Base-by-base conservation (phyloP, 2,797 vertebrate species). In the Furcifer pardalis region DNA sequence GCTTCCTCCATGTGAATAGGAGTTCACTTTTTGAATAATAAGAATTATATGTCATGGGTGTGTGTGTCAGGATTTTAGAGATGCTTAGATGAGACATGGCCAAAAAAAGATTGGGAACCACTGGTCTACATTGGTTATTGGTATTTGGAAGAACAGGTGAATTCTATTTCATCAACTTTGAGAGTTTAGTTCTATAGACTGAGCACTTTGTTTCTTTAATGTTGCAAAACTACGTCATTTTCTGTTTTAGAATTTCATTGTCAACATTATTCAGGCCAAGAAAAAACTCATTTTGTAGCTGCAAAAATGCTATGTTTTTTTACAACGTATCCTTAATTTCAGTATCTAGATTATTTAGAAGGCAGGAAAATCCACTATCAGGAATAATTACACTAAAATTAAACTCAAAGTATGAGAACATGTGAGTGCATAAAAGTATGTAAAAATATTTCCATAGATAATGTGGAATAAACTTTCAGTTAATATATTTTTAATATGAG, bases 181-280 rank as follows among this genome's bases (percentile, higher is more conserved):
- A 72, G 42, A 63, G 40, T 25, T 32, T 19, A 56, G 68, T 2
- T 59, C 27, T 68, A 42, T 30, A 44, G 40, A 23, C 10, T 81
- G 27, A 49, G 32, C 46, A 75, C 52, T 46, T 7, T 37, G 42
- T 82, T 37, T 60, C 66, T 59, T 3, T 23, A 49, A 5, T 46
- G 27, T 73, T 63, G 7, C 56, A 44, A 35, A 17, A 81, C 77
- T 32, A 17, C 6, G 0, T 0, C 1, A 1, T 62, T n/a, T n/a
- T n/a, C n/a, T n/a, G n/a, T n/a, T n/a, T 15, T 21, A 89, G 44
- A 46, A 19, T 52, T 77, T 65, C n/a, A 87, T 84, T 80, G 27
- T 68, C 81, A 23, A 0, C 0, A 2, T 77, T n/a, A 89, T 0
- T 49, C 77, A 3, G 62, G 2, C 21, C 27, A 42, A 63, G 19